Evolutionary conservation across 2,888 invertebrate species (phyloP).

Genomic region (Sphaeridia pumilis): DNA sequence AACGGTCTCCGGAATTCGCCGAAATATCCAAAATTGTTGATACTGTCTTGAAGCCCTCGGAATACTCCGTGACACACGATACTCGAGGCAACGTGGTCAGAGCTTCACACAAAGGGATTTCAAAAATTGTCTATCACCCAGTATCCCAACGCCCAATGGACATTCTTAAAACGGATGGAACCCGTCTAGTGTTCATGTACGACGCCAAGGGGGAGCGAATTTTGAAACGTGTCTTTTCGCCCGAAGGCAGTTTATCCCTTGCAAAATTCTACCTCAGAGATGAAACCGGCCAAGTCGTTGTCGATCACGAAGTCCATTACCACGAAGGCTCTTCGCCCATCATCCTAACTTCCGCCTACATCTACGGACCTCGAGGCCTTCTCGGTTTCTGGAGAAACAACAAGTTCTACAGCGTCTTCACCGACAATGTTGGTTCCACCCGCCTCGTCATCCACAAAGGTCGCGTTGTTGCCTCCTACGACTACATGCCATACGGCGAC

Average conservation of each 20-base stretch:
- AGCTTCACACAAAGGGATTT: constrained; percentile 27
- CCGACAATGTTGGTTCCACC: constrained; percentile 33
- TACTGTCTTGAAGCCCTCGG: too few species aligned
- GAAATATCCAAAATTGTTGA: too few species aligned
- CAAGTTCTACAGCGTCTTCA: constrained; percentile 21
- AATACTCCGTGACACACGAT: constrained; percentile 22
- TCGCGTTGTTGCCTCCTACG: constrained; percentile 33
- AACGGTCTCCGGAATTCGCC: too few species aligned
- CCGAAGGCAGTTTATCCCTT: not conserved
- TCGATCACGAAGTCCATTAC: constrained; percentile 9
- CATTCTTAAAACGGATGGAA: constrained; percentile 14
- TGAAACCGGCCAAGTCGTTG: constrained; percentile 12
- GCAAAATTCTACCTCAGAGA: constrained; percentile 15
- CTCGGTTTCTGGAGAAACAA: constrained; percentile 17
- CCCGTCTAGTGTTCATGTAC: constrained; percentile 7
- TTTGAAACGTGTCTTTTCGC: constrained; percentile 13
- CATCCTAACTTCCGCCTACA: constrained; percentile 5
- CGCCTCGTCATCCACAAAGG: constrained; percentile 24
- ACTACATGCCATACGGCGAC: constrained; percentile 35
- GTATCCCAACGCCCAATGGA: constrained; percentile 5
- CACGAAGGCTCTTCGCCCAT: not conserved
- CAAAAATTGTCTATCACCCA: constrained; percentile 26
- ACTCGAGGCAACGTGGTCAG: constrained; percentile 24
- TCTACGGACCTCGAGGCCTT: constrained; percentile 20
- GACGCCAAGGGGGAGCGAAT: constrained; percentile 22